Base-by-base conservation (phyloP, 2,113 vertebrate genomes). In the Larimichthys crocea region DNA sequence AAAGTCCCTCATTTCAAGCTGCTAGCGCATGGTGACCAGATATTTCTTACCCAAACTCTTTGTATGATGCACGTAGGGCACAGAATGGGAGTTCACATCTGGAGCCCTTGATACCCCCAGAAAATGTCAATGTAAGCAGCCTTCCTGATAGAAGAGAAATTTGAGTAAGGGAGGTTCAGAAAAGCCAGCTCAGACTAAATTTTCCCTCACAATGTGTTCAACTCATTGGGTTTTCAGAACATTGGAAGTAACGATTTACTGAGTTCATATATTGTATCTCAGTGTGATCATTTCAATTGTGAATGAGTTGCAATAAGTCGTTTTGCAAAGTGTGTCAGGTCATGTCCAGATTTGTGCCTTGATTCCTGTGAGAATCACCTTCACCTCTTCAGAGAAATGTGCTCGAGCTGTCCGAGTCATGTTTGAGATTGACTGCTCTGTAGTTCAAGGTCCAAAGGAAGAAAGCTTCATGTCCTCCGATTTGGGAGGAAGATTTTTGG, bases 301-400 rank as follows among this genome's bases (percentile, higher is more conserved):
- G 66, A 82, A 48, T 24, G 53, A 82, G 69, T 57, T 48, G 66
- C 74, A 60, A 71, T 81, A 40, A 10, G 55, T 0, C 31, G 10
- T 50, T 79, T 26, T 49, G 68, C 50, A 0, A 63, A 62, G n/a
- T n/a, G 59, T 15, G 53, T 81, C 3, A 46, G 77, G 74, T 78
- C 57, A 35, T 79, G 85, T 92, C 83, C 83, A 87, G 60, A 90
- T 87, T 65, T 87, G 91, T 94, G 94, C 94, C 94, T 94, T 91
- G 86, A 88, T 89, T 84, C 66, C 76, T 84, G 75, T 88, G 76
- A 82, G 92, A 83, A 75, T 83, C 76, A 62, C 82, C 82, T 62
- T 82, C 80, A 86, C 68, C 56, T 84, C 72, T 73, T 82, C 78
- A 83, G 72, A 79, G 74, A 76, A 80, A 89, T 31, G 7, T 79